Conservation (phyloP, 2,113 vertebrate genomes). For the Lates calcarifer region DNA sequence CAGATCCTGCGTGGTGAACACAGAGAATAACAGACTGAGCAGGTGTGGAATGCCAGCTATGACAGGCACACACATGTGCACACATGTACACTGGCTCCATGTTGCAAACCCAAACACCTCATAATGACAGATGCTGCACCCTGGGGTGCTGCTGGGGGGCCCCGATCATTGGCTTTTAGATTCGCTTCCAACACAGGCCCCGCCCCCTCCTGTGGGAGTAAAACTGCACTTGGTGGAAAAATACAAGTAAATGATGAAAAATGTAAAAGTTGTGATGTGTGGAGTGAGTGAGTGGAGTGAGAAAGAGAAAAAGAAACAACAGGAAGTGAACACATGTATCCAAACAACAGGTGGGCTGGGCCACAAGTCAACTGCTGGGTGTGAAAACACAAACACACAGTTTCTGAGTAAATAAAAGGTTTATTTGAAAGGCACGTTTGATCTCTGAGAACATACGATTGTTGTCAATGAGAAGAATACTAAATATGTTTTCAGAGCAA, state of each 20-base stretch:
- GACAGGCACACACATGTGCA: constrained; percentile 62
- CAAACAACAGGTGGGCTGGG: constrained; percentile 46
- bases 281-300: not conserved
- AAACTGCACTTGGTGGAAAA: not conserved
- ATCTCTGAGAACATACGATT: not conserved
- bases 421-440: constrained; percentile 61
- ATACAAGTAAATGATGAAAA: not conserved
- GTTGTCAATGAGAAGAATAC: not conserved
- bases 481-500: not conserved
- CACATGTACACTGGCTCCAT: constrained; percentile 49
- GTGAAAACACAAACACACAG: constrained; percentile 40
- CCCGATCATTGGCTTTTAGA: not conserved
- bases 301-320: constrained; percentile 1
- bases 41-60: constrained; percentile 69
- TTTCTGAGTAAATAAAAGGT: constrained; percentile 43
- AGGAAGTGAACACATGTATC: constrained; percentile 10
- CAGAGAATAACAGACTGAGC: constrained; percentile 68
- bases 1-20: constrained; percentile 57
- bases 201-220: not conserved
- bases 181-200: not conserved
- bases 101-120: constrained; percentile 60
- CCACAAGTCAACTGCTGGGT: constrained; percentile 31
- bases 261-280: not conserved
- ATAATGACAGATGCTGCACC: constrained; percentile 70
- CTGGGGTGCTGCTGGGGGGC: constrained; percentile 25